Conservation (phyloP, 2,113 vertebrate genomes). For the Lasiurus borealis region DNA sequence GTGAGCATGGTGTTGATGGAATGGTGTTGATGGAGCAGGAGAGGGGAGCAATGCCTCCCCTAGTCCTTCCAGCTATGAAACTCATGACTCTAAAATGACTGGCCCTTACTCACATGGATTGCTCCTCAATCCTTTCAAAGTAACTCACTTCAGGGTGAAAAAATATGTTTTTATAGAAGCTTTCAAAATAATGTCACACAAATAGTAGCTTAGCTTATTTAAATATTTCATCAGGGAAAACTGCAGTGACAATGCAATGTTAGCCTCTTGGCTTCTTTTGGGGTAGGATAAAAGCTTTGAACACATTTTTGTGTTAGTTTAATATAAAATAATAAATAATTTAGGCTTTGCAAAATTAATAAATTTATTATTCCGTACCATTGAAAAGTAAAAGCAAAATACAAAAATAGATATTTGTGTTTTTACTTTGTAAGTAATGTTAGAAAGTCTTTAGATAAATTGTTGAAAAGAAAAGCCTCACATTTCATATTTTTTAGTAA, state of each 20-base stretch:
- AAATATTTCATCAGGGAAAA: conserved; percentile 21
- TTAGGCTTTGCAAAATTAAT: background rate
- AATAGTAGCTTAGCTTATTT: conserved; percentile 16
- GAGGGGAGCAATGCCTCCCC: accelerated
- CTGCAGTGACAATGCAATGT: background rate
- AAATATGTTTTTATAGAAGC: background rate
- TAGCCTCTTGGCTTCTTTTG: background rate
- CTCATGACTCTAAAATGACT: background rate
- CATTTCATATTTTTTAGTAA: conserved; percentile 39
- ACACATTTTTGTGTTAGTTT: background rate
- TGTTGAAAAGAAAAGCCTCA: background rate
- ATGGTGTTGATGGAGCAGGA: background rate
- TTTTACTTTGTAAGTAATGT: conserved; percentile 48
- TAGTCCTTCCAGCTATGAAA: background rate
- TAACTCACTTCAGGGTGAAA: conserved; percentile 24
- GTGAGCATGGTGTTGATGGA: background rate
- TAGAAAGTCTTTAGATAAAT: conserved; percentile 40
- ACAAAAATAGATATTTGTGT: conserved; percentile 6
- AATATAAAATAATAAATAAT: conserved; percentile 40
- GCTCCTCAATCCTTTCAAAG: background rate
- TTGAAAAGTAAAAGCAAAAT: conserved; percentile 24
- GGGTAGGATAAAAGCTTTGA: background rate
- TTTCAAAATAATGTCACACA: background rate
- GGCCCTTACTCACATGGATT: background rate
- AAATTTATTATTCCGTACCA: background rate